Conservation (phyloP, 2,888 invertebrate species). For the Apotomis capreana region DNA sequence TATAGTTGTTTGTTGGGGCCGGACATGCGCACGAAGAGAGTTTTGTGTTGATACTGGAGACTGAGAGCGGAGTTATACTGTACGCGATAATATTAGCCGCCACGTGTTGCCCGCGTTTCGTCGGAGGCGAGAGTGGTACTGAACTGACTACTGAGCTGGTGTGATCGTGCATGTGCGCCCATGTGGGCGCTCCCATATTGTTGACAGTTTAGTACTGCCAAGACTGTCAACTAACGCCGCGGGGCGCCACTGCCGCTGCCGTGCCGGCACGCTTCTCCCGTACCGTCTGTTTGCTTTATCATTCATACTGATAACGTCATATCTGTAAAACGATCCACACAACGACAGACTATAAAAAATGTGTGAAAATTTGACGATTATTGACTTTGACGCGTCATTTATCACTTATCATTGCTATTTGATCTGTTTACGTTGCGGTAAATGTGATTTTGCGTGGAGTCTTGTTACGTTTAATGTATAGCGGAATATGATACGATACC, state of each 20-base stretch:
- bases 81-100: conserved; percentile 72
- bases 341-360: conserved; percentile 1
- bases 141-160: conserved; percentile 44
- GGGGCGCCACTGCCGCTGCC: conserved; percentile 54
- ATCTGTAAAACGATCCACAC: conserved; percentile 40
- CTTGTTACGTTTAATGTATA: conserved; percentile 22
- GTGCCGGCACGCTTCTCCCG: conserved; percentile 15
- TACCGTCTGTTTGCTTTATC: conserved; percentile 65
- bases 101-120: conserved; percentile 76
- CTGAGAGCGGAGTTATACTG: conserved; percentile 48
- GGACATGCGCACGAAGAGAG: conserved; percentile 60
- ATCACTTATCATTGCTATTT: conserved; percentile 18
- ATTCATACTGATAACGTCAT: conserved; percentile 71
- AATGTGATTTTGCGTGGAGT: not conserved
- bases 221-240: conserved; percentile 61
- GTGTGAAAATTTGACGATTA: not conserved
- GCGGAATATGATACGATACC: conserved; percentile 20
- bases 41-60: conserved; percentile 55
- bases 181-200: conserved; percentile 63
- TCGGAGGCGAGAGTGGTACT: conserved; percentile 68
- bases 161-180: conserved; percentile 50
- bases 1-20: conserved; percentile 61
- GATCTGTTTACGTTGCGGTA: conserved; percentile 3
- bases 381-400: conserved; percentile 5
- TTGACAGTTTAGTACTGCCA: conserved; percentile 65